Base-by-base conservation (phyloP, 2,888 invertebrate species). In the Melanotus villosus region DNA sequence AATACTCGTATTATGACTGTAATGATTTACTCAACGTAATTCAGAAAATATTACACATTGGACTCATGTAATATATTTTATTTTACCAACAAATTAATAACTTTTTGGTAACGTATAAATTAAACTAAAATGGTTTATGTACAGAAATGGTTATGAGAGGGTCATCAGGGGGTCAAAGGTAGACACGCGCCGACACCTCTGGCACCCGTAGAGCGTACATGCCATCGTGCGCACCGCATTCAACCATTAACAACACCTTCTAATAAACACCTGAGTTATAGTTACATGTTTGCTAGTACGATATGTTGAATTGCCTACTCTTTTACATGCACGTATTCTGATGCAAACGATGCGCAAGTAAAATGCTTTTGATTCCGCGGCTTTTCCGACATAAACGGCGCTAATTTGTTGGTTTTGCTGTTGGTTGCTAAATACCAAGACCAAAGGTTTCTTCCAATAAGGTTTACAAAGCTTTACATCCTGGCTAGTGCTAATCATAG, bases 191-290 rank as follows among this genome's bases (percentile, higher is more conserved):
- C 73, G 63, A 69, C 34, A 67, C 64, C 60, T 67, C 41, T 67
- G 64, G 73, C 75, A 73, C 74, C 74, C 74, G 75, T 71, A 63
- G 74, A 70, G 76, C 43, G 73, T 75, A 67, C 72, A 76, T 73
- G 73, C 74, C 72, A 68, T 58, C 43, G 62, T 66, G 69, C 70
- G 71, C 68, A 64, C 70, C 68, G 68, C 72, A 73, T 76, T 74
- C 73, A 68, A 54, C 69, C 72, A 73, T 76, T 72, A 75, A 70
- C 73, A 50, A 30, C 50, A 50, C 50, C 50, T 50, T 69, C 72
- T 75, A 74, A 75, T 74, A 75, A 75, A 75, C 72, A 72, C 65
- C 68, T 72, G 68, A 72, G 65, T 67, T 72, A 70, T 72, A 71
- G 75, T 71, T 71, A 73, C 73, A 72, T 68, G 73, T 73, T 70